Evolutionary conservation across 2,888 invertebrate species (phyloP), one percentile per base, ranked within the genome.

Genomic region (Chymomyza procnemis): DNA sequence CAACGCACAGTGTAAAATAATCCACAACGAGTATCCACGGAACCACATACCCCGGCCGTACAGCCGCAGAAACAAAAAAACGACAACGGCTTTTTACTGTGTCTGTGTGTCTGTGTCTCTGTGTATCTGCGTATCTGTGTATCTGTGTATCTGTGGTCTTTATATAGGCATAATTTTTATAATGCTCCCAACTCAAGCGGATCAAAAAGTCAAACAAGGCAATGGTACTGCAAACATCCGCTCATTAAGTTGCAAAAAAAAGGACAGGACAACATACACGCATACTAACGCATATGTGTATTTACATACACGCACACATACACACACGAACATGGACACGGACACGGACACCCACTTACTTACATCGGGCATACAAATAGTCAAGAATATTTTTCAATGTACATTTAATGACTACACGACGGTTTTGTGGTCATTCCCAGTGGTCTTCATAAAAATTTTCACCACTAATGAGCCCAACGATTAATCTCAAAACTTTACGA

Each of bases 361-460:
- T 73, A 30, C 56, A 69, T 48, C 67, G 60, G 41, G 14, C 30
- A 16, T 16, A 34, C 50, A 61, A 47, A 34, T 58, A 67, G 66
- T 71, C 66, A 48, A 68, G 66, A 63, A 66, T 71, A 61, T 14
- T 73, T 69, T 72, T 72, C 68, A 76, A 75, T 75, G 73, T 69
- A 71, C 69, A 75, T 78, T 85, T 76, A 78, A 83, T 83, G 76
- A 69, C 72, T 26, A 30, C 26, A 56, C n/a, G 14, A 21, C 26
- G 26, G 26, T 26, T 26, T 26, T 26, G 26, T 26, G 26, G 56
- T 64, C 64, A 61, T 65, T 65, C 85, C 83, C 85, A 65, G 58
- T 67, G 79, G 86, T 70, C 72, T 71, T 84, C 71, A 84, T 81
- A 84, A 80, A 86, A 81, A 84, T 86, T 80, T 86, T 84, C 71